Evolutionary conservation across 2,888 invertebrate species (phyloP).

Genomic region (Caenorhabditis sulstoni): DNA sequence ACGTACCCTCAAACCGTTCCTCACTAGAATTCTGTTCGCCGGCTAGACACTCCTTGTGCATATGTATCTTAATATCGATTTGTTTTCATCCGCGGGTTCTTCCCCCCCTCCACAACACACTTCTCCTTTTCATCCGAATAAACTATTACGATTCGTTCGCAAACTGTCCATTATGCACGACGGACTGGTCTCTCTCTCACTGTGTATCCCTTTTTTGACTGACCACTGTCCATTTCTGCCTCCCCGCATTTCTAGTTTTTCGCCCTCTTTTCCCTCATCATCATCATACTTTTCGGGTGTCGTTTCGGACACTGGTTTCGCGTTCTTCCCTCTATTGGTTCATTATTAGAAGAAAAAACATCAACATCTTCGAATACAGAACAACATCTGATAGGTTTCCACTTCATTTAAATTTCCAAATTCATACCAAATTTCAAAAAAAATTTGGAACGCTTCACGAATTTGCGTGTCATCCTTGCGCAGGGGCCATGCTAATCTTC

Average conservation of each 20-base stretch:
- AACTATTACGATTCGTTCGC: conserved; percentile 54
- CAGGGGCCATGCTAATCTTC: conserved; percentile 87
- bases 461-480: conserved; percentile 94
- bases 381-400: neutral
- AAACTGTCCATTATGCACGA: conserved; percentile 57
- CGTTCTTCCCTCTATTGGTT: conserved; percentile 17
- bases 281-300: conserved; percentile 44
- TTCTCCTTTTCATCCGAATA: conserved; percentile 30
- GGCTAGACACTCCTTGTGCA: conserved; percentile 47
- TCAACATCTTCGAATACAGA: too few relatives aligned
- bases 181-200: conserved; percentile 40
- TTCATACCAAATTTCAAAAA: conserved; percentile 63
- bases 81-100: conserved; percentile 38
- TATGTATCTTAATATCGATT: conserved; percentile 51
- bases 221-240: conserved; percentile 57
- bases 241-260: conserved; percentile 42
- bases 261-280: conserved; percentile 17
- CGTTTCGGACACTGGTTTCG: conserved; percentile 38
- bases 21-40: conserved; percentile 22
- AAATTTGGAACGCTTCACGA: conserved; percentile 90
- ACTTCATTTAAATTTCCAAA: neutral
- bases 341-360: neutral
- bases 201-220: conserved; percentile 37
- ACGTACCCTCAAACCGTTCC: conserved; percentile 19
- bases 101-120: conserved; percentile 2